phyloP scores from a whole-genome alignment of 2,113 vertebrate genomes.

The Corvus hawaiiensis region DNA sequence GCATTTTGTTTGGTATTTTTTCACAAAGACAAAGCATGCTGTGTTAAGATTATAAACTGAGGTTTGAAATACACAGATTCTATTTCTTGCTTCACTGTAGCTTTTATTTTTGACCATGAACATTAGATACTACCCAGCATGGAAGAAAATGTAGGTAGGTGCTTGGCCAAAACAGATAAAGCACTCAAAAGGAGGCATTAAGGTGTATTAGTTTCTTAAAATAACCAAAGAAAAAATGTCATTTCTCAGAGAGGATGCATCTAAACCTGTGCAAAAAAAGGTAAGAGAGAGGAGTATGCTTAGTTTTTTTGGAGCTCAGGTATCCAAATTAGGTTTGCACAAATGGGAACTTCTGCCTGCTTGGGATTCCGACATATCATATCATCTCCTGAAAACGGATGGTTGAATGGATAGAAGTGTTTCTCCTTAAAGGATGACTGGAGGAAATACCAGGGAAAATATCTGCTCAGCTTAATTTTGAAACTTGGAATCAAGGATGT shows the following conservation, averaged over 20 bases:
- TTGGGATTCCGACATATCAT: neutral
- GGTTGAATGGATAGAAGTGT: neutral
- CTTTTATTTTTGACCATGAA: neutral
- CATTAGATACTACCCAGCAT: neutral
- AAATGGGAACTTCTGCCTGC: neutral
- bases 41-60: neutral
- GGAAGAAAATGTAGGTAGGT: neutral
- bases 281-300: neutral
- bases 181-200: neutral
- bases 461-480: neutral
- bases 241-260: neutral
- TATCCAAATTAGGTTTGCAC: neutral
- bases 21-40: neutral
- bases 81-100: neutral
- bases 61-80: neutral
- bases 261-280: neutral
- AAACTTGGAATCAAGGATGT: neutral
- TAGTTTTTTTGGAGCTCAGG: neutral
- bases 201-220: neutral
- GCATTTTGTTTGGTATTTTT: neutral
- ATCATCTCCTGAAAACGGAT: neutral
- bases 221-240: neutral
- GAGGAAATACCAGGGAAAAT: neutral
- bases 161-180: neutral
- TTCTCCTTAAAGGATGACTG: neutral